Evolutionary conservation across 1,140 invertebrate species (phyloP), one percentile per base, ranked within the genome.

Genomic region (Atta texana): DNA sequence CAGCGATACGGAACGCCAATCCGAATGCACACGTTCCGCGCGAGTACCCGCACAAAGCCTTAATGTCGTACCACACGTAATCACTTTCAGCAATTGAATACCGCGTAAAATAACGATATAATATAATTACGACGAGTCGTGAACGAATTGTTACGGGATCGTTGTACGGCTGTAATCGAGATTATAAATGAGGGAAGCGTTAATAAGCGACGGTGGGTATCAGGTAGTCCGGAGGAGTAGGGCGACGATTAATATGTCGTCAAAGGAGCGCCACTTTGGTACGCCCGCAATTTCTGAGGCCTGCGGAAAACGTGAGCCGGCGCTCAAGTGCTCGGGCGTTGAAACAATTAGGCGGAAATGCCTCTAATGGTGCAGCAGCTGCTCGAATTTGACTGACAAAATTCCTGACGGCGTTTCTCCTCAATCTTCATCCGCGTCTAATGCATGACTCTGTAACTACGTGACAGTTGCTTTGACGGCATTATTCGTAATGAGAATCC

Each of bases 291-390:
- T 91, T 90, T 86, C 89, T 81, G 82, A 86, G 72, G 63, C 68
- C 75, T 31, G 39, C 24, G 82, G 77, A 90, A 89, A 85, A 87
- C 80, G 88, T 51, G 75, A 64, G 31, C 59, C 57, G 75, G 39
- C 49, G 55, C 68, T 72, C 69, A 39, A 87, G 75, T 78, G 49
- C 76, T 78, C 61, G 88, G 57, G 69, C 72, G 86, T 34, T 87
- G 77, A 87, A 91, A 90, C 91, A 92, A 92, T 92, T 92, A 90
- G 81, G 71, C 53, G 72, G 87, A 87, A 91, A 91, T 81, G 85
- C 87, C 82, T 86, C 90, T 92, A 91, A 92, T 92, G 89, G 88
- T 87, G 85, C 76, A 72, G 49, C 82, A 88, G 76, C 82, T 90
- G 76, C 55, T 88, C 76, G 82, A 90, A 90, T 90, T 91, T 71